Base-by-base conservation (phyloP, 2,797 vertebrate genomes). In the Enteromius thamalakanensis region DNA sequence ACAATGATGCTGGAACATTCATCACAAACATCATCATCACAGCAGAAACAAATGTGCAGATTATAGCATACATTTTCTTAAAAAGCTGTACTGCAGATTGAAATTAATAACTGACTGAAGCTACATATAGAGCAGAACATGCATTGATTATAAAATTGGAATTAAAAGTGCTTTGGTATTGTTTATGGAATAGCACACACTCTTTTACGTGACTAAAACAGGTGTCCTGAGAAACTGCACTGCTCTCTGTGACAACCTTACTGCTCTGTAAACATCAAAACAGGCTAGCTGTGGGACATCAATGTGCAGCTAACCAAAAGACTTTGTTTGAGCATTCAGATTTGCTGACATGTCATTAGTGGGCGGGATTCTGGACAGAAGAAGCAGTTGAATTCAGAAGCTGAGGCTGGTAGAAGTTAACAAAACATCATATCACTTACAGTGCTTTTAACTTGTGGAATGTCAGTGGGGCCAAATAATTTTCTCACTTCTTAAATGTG, bases 371-470 rank as follows among this genome's bases (percentile, higher is more conserved):
- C 67, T 58, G 19, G 65, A 78, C 60, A 15, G 11, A 23, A 21
- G 77, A 4, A 10, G 19, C 19, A 19, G 11, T n/a, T 14, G 12
- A 29, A 47, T 47, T 64, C 12, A 67, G 29, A 34, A 32, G n/a
- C 21, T 26, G 53, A 45, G 6, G 55, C 29, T 58, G 17, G 23
- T 71, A 71, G 29, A 81, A 40, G 40, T 51, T 76, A 51, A 26
- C 3, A 2, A 75, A 51, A 26, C 42, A 21, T 11, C 70, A 23
- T 49, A 47, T 72, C 26, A 9, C 19, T 49, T 62, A 74, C 58
- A 65, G 29, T 32, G 5, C 42, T 32, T 79, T 79, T 79, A 79
- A 47, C 60, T 62, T 40, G 42, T 64, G 70, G 70, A 81, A 81
- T 81, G 58, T 81, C 55, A 49, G 21, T 37, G 19, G 8, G 42